Base-by-base conservation (phyloP, 2,113 vertebrate genomes). In the Fregetta grallaria region DNA sequence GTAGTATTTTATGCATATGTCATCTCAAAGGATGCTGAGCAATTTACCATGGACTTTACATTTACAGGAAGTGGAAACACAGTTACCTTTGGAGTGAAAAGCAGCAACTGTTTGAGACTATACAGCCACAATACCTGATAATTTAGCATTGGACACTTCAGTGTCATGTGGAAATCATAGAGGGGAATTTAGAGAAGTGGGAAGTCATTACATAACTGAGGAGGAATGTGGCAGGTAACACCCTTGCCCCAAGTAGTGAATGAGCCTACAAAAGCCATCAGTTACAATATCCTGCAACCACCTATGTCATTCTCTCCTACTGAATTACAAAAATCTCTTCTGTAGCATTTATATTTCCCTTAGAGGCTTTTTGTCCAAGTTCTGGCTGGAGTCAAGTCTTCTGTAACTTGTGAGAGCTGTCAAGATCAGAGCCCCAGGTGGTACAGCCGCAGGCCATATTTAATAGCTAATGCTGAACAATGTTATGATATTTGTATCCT, bases 391-490 rank as follows among this genome's bases (percentile, higher is more conserved):
- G 27, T 92, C 65, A 84, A 88, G 44, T 86, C 74, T 94, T 86
- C 78, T 65, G 80, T 84, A 92, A 94, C 83, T 92, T 88, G 83
- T 75, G 83, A 95, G 75, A 90, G 68, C 90, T 93, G 77, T 95
- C 87, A 73, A 81, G 94, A 97, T 94, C 94, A 95, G 90, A 97
- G 80, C 77, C 63, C 36, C 91, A 79, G 94, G 97, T 96, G 90
- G 77, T 94, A 91, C 56, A 72, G 91, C 96, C 96, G 71, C 77
- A 93, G 95, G 95, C 91, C 86, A 65, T 95, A 74, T 96, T 98
- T 97, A 97, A 97, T 97, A 95, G 86, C 96, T 97, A 95, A 97
- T 94, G 65, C 71, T 70, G 74, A 96, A 92, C 96, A 91, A 86
- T 50, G 71, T 96, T 93, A 58, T 27, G 30, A 29, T 84, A 95